Evolutionary conservation across 2,888 invertebrate genomes (phyloP).

Genomic region (Epirrita christyi): DNA sequence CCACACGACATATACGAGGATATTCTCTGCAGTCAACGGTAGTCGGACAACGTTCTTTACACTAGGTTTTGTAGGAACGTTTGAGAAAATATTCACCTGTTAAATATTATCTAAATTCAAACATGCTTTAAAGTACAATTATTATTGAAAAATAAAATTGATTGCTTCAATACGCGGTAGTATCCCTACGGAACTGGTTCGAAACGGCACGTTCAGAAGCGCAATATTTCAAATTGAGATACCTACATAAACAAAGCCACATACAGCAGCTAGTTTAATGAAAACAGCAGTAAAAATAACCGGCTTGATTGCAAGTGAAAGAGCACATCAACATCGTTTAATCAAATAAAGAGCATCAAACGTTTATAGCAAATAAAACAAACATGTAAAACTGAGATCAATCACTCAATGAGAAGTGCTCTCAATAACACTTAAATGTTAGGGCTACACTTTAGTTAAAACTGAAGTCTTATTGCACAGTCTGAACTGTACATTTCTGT

Average conservation of each 20-base stretch:
- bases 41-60: background rate
- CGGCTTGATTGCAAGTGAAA: constrained; percentile 25
- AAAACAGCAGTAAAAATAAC: constrained; percentile 24
- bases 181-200: too few species aligned
- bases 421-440: constrained; percentile 51
- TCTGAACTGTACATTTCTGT: constrained; percentile 4
- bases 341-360: constrained; percentile 60
- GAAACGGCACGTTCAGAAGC: background rate
- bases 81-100: too few species aligned
- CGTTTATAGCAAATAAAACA: constrained; percentile 46
- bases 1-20: background rate
- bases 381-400: constrained; percentile 55
- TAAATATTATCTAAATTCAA: too few species aligned
- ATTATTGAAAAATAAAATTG: too few species aligned
- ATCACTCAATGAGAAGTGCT: constrained; percentile 54
- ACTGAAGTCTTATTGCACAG: constrained; percentile 4
- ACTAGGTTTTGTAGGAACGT: background rate
- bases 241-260: constrained; percentile 8
- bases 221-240: background rate
- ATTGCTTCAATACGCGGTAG: too few species aligned
- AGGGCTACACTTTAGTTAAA: constrained; percentile 26
- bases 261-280: constrained; percentile 4
- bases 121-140: too few species aligned
- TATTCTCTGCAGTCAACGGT: background rate
- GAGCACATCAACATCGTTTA: constrained; percentile 47